These are phyloP conservation scores for Barnardius zonarius DNA, from an alignment of 2,113 vertebrate genomes.

Conservation along the genomic window DNA sequence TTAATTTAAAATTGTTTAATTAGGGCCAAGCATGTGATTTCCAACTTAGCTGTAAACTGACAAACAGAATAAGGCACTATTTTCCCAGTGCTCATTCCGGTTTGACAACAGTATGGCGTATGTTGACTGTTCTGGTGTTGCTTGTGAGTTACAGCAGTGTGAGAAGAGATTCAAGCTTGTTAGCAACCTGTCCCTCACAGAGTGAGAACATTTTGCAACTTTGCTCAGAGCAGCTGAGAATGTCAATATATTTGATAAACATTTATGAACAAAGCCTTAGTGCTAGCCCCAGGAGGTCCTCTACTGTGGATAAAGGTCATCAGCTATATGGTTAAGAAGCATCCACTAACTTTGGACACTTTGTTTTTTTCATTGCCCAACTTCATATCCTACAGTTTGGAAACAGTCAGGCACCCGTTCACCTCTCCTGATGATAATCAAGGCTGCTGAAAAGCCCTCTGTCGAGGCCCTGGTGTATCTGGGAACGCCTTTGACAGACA, in stretches of 20 bases:
- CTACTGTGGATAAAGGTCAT: slow-evolving; percentile 34
- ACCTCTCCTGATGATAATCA: neutral
- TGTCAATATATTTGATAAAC: slow-evolving; percentile 52
- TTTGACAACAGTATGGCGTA: neutral
- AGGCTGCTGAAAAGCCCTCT: neutral
- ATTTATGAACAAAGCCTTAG: slow-evolving; percentile 41
- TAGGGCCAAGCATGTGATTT: neutral
- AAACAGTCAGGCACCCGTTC: neutral
- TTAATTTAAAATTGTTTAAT: slow-evolving; percentile 3
- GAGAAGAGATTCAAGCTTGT: slow-evolving; percentile 2
- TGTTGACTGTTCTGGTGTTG: neutral
- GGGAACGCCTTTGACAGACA: neutral
- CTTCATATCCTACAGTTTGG: neutral
- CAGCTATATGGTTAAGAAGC: neutral
- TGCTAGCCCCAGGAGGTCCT: neutral
- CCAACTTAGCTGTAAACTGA: neutral
- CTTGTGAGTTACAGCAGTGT: slow-evolving; percentile 16
- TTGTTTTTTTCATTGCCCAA: neutral
- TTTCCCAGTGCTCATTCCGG: neutral
- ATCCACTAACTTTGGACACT: neutral
- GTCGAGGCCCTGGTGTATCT: accelerated
- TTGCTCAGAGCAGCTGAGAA: slow-evolving; percentile 15
- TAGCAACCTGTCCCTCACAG: neutral
- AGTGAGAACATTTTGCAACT: slow-evolving; percentile 36
- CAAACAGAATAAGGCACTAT: neutral